phyloP scores from a whole-genome alignment of 1,140 invertebrate species.

The Riptortus pedestris region DNA sequence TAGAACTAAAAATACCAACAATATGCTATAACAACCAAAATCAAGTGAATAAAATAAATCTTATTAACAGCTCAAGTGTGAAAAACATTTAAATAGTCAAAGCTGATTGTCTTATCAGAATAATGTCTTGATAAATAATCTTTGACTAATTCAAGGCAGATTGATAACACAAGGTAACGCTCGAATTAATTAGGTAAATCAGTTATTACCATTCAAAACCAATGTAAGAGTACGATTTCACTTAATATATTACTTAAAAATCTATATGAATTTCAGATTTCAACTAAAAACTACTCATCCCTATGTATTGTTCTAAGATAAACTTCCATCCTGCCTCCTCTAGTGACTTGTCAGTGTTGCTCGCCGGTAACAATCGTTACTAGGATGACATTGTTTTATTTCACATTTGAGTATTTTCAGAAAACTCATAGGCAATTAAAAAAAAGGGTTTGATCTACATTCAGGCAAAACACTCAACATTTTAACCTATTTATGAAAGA shows the following conservation, averaged over 20 bases:
- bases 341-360: conserved; percentile 5
- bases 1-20: neutral
- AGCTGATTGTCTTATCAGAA: neutral
- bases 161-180: neutral
- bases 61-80: neutral
- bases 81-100: neutral
- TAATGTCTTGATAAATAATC: neutral
- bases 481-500: no score
- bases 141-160: neutral
- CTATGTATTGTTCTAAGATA: no score
- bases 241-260: neutral
- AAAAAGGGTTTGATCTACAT: no score
- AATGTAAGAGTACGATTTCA: neutral
- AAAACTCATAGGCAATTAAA: no score
- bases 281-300: no score
- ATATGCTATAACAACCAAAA: no score
- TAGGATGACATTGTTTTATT: no score
- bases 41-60: neutral
- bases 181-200: neutral
- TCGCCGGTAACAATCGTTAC: no score
- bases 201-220: neutral
- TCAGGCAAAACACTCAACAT: no score
- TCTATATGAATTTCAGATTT: neutral
- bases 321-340: conserved; percentile 12
- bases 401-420: no score